A percentile compares a stretch with the other conserved stretches of the same genome.
Evolutionary conservation across 2,888 invertebrate species (phyloP).

Genomic region (Temnothorax ravouxi): DNA sequence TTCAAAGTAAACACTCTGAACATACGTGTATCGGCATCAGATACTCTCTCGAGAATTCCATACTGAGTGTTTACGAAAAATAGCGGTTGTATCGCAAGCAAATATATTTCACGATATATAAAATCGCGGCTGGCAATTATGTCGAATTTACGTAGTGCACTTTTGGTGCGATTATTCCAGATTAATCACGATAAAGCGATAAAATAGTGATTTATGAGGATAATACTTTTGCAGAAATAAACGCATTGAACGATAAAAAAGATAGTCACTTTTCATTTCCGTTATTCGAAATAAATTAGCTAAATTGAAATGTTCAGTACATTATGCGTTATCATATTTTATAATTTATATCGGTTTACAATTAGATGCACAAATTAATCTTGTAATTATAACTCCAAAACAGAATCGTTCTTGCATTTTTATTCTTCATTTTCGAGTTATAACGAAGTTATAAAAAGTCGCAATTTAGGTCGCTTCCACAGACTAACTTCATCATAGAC

Average conservation of each 20-base stretch:
- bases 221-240: neutral
- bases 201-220: slow-evolving; percentile 3
- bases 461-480: neutral
- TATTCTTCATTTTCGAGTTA: neutral
- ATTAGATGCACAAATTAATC: neutral
- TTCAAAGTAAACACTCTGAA: slow-evolving; percentile 34
- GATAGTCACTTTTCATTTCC: neutral
- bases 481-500: neutral
- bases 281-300: neutral
- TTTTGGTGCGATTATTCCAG: neutral
- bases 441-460: neutral
- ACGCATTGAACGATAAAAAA: neutral
- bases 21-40: slow-evolving; percentile 11
- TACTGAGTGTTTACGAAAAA: slow-evolving; percentile 24
- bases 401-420: neutral
- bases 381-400: neutral
- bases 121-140: neutral
- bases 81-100: neutral
- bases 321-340: neutral
- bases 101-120: slow-evolving; percentile 36
- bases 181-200: neutral
- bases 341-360: neutral
- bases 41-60: slow-evolving; percentile 2
- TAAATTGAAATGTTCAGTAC: neutral
- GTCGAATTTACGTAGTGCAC: neutral